Conservation (phyloP, 1,140 invertebrate species). For the Tribolium castaneum region DNA sequence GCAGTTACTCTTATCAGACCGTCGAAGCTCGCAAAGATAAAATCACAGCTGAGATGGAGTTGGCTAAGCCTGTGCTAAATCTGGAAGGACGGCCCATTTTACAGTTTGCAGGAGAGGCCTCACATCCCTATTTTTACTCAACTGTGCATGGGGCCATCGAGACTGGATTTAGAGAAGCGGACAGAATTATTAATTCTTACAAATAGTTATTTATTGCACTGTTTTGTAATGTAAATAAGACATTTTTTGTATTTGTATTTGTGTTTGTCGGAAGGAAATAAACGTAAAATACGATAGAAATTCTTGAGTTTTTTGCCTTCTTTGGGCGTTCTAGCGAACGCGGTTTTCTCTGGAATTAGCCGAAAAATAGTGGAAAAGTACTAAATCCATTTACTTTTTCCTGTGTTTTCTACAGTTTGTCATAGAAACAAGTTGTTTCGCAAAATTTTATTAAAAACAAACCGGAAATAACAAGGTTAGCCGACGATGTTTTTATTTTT, state of each 20-base stretch:
- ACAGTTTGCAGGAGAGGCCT: slow-evolving; percentile 64
- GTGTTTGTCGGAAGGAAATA: too few relatives aligned
- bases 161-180: slow-evolving; percentile 68
- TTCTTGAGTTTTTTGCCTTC: too few relatives aligned
- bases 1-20: slow-evolving; percentile 46
- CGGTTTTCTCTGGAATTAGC: too few relatives aligned
- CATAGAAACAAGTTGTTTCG: too few relatives aligned
- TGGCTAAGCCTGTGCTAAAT: slow-evolving; percentile 42
- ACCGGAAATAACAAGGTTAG: too few relatives aligned
- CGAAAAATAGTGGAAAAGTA: too few relatives aligned
- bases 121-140: slow-evolving; percentile 66
- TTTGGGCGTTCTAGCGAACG: too few relatives aligned
- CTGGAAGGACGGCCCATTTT: slow-evolving; percentile 44
- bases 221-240: neutral
- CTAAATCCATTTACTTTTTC: too few relatives aligned
- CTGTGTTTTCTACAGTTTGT: too few relatives aligned
- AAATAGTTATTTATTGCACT: slow-evolving; percentile 15
- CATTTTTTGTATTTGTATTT: neutral
- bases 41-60: slow-evolving; percentile 20
- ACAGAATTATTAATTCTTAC: slow-evolving; percentile 60
- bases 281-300: too few relatives aligned
- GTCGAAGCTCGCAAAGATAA: slow-evolving; percentile 22
- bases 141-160: slow-evolving; percentile 74
- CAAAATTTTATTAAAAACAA: too few relatives aligned
- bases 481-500: too few relatives aligned